phyloP scores from a whole-genome alignment of 2,113 vertebrate species.

The Bubo bubo region DNA sequence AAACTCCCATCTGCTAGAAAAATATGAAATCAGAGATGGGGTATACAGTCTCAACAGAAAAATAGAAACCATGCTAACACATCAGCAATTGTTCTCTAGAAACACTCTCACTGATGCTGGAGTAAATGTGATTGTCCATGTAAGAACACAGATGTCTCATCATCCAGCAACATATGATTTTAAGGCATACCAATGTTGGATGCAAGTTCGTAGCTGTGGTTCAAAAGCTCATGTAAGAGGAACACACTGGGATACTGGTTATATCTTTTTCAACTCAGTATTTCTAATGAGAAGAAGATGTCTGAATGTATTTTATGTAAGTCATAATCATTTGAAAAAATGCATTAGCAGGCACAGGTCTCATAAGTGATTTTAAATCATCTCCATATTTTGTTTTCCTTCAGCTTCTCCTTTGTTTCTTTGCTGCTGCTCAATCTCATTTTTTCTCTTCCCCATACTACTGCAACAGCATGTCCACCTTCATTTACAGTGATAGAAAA shows the following conservation, averaged over 20 bases:
- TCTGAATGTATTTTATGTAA: slow-evolving; percentile 59
- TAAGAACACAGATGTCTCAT: slow-evolving; percentile 32
- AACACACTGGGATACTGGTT: slow-evolving; percentile 52
- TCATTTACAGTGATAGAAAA: background rate
- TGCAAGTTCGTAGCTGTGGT: slow-evolving; percentile 29
- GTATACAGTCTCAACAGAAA: background rate
- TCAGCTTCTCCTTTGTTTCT: slow-evolving; percentile 54
- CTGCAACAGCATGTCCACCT: background rate
- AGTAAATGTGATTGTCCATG: background rate
- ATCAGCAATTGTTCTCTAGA: background rate
- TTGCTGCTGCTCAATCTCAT: slow-evolving; percentile 16
- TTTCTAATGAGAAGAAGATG: slow-evolving; percentile 70
- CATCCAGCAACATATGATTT: slow-evolving; percentile 6
- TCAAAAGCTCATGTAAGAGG: slow-evolving; percentile 48
- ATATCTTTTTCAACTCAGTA: slow-evolving; percentile 50
- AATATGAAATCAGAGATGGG: background rate
- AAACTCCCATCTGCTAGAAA: background rate
- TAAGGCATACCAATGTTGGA: background rate
- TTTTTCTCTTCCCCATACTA: background rate
- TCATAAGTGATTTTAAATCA: slow-evolving; percentile 62
- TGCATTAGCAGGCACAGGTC: slow-evolving; percentile 62
- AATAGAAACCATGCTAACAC: background rate
- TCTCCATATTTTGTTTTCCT: slow-evolving; percentile 66
- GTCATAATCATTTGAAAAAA: slow-evolving; percentile 64
- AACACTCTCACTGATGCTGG: background rate